A percentile compares a stretch with the other conserved stretches of the same genome.
These are phyloP conservation scores for Steatocranus sp. DNA, from an alignment of 2,797 vertebrate genomes.

Conservation along the genomic window DNA sequence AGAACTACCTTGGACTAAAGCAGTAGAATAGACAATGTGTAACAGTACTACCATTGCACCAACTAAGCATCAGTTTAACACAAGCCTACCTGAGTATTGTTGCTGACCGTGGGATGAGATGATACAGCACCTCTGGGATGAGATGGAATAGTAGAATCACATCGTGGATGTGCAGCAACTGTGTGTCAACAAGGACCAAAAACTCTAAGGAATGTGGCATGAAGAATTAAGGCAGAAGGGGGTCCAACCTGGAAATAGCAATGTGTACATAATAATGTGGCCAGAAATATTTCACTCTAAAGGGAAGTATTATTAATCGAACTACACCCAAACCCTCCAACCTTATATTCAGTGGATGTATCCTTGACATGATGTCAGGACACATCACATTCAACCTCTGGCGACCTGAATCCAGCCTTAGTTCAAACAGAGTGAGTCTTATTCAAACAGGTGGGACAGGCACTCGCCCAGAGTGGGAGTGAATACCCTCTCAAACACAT, in stretches of 20 bases:
- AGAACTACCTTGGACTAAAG: neutral
- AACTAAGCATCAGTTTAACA: neutral
- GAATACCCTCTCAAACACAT: neutral
- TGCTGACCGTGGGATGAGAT: neutral
- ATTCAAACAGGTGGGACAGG: slow-evolving; percentile 41
- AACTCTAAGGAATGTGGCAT: neutral
- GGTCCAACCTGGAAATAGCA: neutral
- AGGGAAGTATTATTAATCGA: slow-evolving; percentile 4
- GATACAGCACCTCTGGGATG: neutral
- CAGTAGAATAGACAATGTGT: neutral
- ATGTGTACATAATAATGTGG: neutral
- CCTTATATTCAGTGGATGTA: neutral
- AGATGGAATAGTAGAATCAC: neutral
- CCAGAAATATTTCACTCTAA: neutral
- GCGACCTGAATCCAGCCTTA: slow-evolving; percentile 1
- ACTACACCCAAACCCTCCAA: slow-evolving; percentile 2
- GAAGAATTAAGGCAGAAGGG: neutral
- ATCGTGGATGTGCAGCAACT: neutral
- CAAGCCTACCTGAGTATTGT: neutral
- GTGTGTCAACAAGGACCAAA: neutral
- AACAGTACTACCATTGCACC: neutral
- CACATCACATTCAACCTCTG: neutral
- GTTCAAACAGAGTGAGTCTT: slow-evolving; percentile 16
- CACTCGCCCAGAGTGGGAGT: slow-evolving; percentile 2
- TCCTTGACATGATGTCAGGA: slow-evolving; percentile 9